Conservation (phyloP, 64 coral and sea anemone species). For the Pachyseris speciosa region DNA sequence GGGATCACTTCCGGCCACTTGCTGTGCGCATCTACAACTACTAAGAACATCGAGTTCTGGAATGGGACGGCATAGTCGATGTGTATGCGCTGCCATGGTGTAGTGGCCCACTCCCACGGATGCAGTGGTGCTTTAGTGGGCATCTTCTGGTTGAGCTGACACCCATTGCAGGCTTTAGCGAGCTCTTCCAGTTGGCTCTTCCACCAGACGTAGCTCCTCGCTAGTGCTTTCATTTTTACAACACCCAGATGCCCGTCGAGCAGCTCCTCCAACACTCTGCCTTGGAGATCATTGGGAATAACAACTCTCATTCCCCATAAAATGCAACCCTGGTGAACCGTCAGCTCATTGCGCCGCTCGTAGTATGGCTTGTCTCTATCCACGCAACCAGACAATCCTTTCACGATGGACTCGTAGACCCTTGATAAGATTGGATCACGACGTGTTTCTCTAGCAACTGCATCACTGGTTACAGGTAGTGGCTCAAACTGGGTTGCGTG, state of each 20-base stretch:
- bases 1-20: constrained; percentile 64
- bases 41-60: constrained; percentile 42
- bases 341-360: constrained; percentile 30
- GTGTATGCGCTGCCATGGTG: constrained; percentile 66
- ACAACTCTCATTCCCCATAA: constrained; percentile 51
- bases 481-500: constrained; percentile 40
- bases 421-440: neutral
- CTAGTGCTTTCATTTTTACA: constrained; percentile 48
- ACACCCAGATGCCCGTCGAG: constrained; percentile 65
- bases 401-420: constrained; percentile 39
- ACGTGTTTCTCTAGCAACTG: constrained; percentile 52
- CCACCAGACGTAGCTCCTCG: constrained; percentile 63
- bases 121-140: constrained; percentile 66
- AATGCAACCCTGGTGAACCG: constrained; percentile 50
- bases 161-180: constrained; percentile 54
- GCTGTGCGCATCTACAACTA: constrained; percentile 47
- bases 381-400: constrained; percentile 10
- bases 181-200: constrained; percentile 45
- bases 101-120: constrained; percentile 57
- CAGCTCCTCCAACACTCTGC: constrained; percentile 59
- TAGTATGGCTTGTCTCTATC: constrained; percentile 24
- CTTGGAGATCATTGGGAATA: constrained; percentile 28
- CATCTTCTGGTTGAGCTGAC: constrained; percentile 65
- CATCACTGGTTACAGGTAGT: constrained; percentile 51
- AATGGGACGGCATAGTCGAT: constrained; percentile 68